Evolutionary conservation across 2,113 vertebrate genomes (phyloP).

Genomic region (Cathartes aura): DNA sequence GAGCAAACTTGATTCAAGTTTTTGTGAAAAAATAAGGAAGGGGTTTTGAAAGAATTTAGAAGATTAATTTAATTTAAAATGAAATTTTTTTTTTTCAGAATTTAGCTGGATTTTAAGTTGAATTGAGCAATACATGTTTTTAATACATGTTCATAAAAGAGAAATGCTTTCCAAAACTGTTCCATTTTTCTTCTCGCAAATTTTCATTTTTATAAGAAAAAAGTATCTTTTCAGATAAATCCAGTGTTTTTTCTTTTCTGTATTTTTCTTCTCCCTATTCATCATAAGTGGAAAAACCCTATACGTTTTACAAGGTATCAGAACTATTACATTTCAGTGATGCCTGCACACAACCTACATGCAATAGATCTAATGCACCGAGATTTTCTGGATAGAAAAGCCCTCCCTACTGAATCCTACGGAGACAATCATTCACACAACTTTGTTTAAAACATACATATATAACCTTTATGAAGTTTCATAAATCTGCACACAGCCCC

Average conservation of each 20-base stretch:
- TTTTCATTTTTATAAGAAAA: background rate
- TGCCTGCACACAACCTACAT: background rate
- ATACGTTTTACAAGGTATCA: background rate
- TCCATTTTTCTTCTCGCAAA: background rate
- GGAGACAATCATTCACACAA: background rate
- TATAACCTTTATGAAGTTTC: background rate
- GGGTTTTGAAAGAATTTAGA: background rate
- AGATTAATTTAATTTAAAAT: background rate
- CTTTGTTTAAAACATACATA: background rate
- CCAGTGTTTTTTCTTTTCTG: background rate
- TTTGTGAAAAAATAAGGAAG: background rate
- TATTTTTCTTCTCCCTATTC: background rate
- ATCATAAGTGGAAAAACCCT: background rate
- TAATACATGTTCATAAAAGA: background rate
- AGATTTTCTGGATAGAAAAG: background rate
- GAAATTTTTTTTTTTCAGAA: background rate
- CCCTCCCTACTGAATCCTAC: background rate
- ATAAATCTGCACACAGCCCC: background rate
- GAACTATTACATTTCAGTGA: background rate
- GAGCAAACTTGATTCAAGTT: background rate
- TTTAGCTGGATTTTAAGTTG: background rate
- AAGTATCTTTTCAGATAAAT: background rate
- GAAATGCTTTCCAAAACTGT: background rate
- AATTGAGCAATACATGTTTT: background rate
- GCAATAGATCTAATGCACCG: background rate